These are phyloP conservation scores for Melospiza melodia DNA, from an alignment of 2,113 vertebrate genomes.

Conservation along the genomic window DNA sequence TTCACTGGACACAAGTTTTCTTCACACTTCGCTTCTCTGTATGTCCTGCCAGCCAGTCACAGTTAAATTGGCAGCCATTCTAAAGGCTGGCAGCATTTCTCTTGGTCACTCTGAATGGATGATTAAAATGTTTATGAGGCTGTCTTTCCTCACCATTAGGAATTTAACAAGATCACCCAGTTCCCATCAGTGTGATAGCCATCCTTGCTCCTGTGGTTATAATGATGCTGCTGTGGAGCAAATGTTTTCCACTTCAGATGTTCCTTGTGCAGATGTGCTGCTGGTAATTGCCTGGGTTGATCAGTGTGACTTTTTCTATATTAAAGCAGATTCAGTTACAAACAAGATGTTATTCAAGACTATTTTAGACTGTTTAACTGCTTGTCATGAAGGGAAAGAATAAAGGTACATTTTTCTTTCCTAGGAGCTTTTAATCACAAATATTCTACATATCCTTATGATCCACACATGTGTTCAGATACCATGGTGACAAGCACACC, in stretches of 20 bases:
- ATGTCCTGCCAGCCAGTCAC: background rate
- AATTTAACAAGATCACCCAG: constrained; percentile 52
- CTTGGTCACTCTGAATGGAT: constrained; percentile 40
- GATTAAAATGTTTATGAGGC: constrained; percentile 53
- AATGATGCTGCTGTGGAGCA: constrained; percentile 50
- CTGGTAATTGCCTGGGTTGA: constrained; percentile 44
- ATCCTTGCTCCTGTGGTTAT: background rate
- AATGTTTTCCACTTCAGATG: constrained; percentile 51
- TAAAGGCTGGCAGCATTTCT: constrained; percentile 23
- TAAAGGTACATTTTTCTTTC: constrained; percentile 44
- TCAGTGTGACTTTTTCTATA: constrained; percentile 20
- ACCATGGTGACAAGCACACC: constrained; percentile 57
- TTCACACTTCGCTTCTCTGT: background rate
- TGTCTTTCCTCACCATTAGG: constrained; percentile 46
- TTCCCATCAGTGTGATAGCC: constrained; percentile 29
- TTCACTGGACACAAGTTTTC: constrained; percentile 12
- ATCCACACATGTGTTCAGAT: constrained; percentile 20
- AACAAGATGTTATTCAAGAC: constrained; percentile 39
- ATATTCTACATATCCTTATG: constrained; percentile 27
- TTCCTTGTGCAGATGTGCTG: constrained; percentile 48
- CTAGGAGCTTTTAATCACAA: constrained; percentile 48
- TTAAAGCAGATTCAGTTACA: constrained; percentile 6
- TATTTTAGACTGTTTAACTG: constrained; percentile 39
- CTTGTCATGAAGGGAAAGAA: constrained; percentile 11
- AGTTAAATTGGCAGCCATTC: constrained; percentile 26